Base-by-base conservation (phyloP, 2,888 invertebrate genomes). In the Sycophila texana region DNA sequence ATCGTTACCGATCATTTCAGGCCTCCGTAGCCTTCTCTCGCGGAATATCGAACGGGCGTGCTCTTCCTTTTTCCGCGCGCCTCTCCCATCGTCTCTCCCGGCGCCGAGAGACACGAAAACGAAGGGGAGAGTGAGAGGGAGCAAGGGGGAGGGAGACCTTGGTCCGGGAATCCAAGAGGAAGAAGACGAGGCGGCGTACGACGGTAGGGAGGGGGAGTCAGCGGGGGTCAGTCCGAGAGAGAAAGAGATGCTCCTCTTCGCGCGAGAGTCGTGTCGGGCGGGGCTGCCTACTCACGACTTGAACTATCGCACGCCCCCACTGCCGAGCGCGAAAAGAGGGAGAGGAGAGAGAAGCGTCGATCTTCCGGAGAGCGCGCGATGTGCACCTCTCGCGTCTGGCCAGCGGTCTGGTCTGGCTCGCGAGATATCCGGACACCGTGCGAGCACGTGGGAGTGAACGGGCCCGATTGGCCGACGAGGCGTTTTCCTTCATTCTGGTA, bases 271-370 rank as follows among this genome's bases (percentile, higher is more conserved):
- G 90, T 89, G 90, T 90, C 90, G 90, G 90, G 90, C 90, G 90
- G 90, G 90, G 90, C 90, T 89, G 89, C 87, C 86, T 87, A 88
- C 91, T 92, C 92, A 92, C 92, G 92, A 92, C 90, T 92, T 92
- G 92, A 92, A 92, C 92, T 92, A 92, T 92, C 92, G 91, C 92
- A 92, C 92, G 92, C 91, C 92, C 92, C 90, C 90, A 89, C 90
- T 88, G 88, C 47, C 73, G 26, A 13, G 14, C 39, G 30, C 74
- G 57, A 47, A 30, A 70, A 75, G 61, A 78, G 70, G 75, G 77
- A 72, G 70, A 72, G 61, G 60, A 77, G 74, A 79, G 79, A 74
- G 82, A 81, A 78, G 81, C 72, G 79, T 77, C 80, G 82, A 77
- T 80, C 76, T 83, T 67, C 39, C 14, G 20, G 30, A 14, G 65